Percentiles rank a stretch among this genome's conserved stretches.
Evolutionary conservation across 2,888 invertebrate species (phyloP).

Genomic region (Agrochola circellaris): DNA sequence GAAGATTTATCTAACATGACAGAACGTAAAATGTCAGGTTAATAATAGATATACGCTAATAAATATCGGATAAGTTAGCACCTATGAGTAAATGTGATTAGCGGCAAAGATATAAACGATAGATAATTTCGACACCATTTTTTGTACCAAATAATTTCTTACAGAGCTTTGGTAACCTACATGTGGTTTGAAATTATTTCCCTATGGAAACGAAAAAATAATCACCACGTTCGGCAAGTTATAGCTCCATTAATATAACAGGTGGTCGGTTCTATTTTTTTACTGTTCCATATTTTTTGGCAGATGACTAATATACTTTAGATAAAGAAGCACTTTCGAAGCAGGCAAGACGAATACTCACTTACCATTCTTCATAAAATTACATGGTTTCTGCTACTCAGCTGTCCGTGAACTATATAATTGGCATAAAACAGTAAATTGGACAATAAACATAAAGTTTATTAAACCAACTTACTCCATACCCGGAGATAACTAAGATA

Average conservation of each 20-base stretch:
- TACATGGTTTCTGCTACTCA: background rate
- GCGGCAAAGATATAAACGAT: constrained; percentile 18
- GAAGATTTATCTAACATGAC: background rate
- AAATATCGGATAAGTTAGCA: constrained; percentile 7
- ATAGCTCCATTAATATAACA: constrained; percentile 19
- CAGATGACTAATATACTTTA: constrained; percentile 10
- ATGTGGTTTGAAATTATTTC: constrained; percentile 4
- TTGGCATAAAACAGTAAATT: constrained; percentile 39
- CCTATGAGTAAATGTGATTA: constrained; percentile 13
- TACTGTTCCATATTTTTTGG: constrained; percentile 9
- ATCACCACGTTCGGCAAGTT: constrained; percentile 14
- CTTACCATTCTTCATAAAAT: constrained; percentile 9
- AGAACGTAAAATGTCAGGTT: background rate
- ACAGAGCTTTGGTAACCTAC: too few relatives aligned
- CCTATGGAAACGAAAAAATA: constrained; percentile 3
- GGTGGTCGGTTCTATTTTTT: constrained; percentile 21
- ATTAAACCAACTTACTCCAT: constrained; percentile 35
- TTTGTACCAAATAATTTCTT: constrained; percentile 5
- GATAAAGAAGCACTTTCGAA: background rate
- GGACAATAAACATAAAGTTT: constrained; percentile 50
- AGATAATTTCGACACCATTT: constrained; percentile 10
- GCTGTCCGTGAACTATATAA: constrained; percentile 31
- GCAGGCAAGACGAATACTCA: background rate
- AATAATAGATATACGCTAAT: constrained; percentile 19
- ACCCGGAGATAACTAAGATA: constrained; percentile 28